These are phyloP conservation scores for Lochmaea capreae DNA, from an alignment of 2,888 invertebrate genomes.

Conservation along the genomic window DNA sequence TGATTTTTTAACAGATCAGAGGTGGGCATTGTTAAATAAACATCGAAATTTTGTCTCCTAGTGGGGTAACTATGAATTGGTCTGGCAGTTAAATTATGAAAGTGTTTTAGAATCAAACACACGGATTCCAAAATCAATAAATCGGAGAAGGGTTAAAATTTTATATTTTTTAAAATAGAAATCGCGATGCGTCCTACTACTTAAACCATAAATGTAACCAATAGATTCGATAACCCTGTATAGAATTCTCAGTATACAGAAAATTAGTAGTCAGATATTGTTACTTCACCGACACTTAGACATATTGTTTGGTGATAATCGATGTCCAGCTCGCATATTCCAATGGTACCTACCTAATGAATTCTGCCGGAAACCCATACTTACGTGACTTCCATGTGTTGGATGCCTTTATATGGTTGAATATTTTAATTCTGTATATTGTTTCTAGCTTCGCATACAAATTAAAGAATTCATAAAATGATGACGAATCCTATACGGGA, in stretches of 20 bases:
- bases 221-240: background rate
- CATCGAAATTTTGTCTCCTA: too few relatives aligned
- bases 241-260: slow-evolving; percentile 9
- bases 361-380: slow-evolving; percentile 62
- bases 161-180: too few relatives aligned
- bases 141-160: too few relatives aligned
- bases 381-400: slow-evolving; percentile 61
- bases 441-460: slow-evolving; percentile 60
- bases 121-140: too few relatives aligned
- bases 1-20: too few relatives aligned
- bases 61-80: too few relatives aligned
- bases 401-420: slow-evolving; percentile 59
- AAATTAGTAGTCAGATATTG: slow-evolving; percentile 42
- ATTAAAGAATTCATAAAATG: slow-evolving; percentile 43
- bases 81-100: too few relatives aligned
- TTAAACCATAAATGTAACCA: too few relatives aligned
- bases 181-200: too few relatives aligned
- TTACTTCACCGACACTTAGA: slow-evolving; percentile 37
- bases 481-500: slow-evolving; percentile 1
- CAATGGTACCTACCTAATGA: slow-evolving; percentile 43
- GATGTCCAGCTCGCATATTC: slow-evolving; percentile 62
- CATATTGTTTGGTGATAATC: slow-evolving; percentile 60
- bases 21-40: too few relatives aligned
- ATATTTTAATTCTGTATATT: slow-evolving; percentile 54
- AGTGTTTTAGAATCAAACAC: too few relatives aligned